Conservation (phyloP, 2,888 invertebrate genomes). For the Standfussiana lucernea region DNA sequence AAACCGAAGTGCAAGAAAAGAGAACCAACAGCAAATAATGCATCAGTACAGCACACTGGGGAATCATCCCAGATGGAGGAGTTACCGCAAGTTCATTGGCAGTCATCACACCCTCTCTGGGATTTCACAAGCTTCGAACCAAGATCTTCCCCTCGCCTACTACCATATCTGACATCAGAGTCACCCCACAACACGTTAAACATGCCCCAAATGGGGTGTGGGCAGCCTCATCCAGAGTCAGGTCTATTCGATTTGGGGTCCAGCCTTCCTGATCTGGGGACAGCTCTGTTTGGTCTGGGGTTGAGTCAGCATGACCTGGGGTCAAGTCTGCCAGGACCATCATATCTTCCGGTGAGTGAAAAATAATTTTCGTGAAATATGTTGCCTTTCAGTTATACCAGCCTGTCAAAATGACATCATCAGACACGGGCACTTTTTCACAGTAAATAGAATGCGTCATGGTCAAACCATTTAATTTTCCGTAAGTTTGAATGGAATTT, state of each 20-base stretch:
- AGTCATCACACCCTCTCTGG: neutral
- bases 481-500: no score
- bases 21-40: neutral
- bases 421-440: no score
- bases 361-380: neutral
- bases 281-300: neutral
- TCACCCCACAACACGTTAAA: neutral
- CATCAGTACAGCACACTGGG: neutral
- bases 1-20: slow-evolving; percentile 4
- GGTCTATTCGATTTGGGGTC: slow-evolving; percentile 3
- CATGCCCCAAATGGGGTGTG: neutral
- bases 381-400: neutral
- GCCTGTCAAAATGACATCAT: neutral
- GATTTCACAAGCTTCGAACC: slow-evolving; percentile 5
- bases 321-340: neutral
- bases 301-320: neutral
- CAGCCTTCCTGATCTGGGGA: slow-evolving; percentile 1
- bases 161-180: slow-evolving; percentile 6
- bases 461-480: no score
- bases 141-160: neutral
- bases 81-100: slow-evolving; percentile 2
- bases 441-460: no score
- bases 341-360: slow-evolving; percentile 17
- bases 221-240: neutral
- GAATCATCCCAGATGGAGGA: neutral